Base-by-base conservation (phyloP, 2,888 invertebrate species). In the Pyrrhosoma nymphula region DNA sequence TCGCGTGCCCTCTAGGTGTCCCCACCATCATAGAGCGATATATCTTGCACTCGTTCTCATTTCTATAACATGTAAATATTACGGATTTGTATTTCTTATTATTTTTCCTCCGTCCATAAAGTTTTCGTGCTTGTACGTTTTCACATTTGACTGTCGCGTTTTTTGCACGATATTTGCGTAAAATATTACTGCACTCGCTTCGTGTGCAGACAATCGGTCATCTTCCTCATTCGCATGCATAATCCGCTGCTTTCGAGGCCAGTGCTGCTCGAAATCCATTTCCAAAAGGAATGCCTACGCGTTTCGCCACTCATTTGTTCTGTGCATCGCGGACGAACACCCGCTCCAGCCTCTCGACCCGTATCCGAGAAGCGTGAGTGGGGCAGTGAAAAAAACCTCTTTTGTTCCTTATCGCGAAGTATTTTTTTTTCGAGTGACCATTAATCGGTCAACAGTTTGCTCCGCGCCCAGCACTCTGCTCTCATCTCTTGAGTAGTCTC, bases 361-460 rank as follows among this genome's bases (percentile, higher is more conserved):
- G 16, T 18, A 82, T 82, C 26, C 82, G 16, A 35, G 82, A n/a
- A 35, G 12, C 14, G 14, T 14, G 26, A 69, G 69, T n/a, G 69
- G 69, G 69, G 10, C 69, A 16, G 82, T 14, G 14, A 16, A 82
- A 60, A 82, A 82, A 35, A 82, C 10, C 35, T 35, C 23, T 26
- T 20, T 8, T 69, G 26, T 4, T 26, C 69, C 69, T 60, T 60
- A n/a, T 35, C 35, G 30, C 30, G 82, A n/a, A 69, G 6, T 14
- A 82, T 35, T 82, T 35, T 69, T 69, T 82, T 82, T 82, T 82
- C 82, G 82, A 82, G 82, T 35, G 82, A 82, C 82, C 82, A 82
- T 82, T 82, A 82, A 82, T 82, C 82, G 82, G 82, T 82, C 82
- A 35, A 82, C 82, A 35, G 35, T 18, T 82, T 35, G 82, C 82